Evolutionary conservation across 2,797 vertebrate species (phyloP).

Genomic region (Potorous gilbertii): DNA sequence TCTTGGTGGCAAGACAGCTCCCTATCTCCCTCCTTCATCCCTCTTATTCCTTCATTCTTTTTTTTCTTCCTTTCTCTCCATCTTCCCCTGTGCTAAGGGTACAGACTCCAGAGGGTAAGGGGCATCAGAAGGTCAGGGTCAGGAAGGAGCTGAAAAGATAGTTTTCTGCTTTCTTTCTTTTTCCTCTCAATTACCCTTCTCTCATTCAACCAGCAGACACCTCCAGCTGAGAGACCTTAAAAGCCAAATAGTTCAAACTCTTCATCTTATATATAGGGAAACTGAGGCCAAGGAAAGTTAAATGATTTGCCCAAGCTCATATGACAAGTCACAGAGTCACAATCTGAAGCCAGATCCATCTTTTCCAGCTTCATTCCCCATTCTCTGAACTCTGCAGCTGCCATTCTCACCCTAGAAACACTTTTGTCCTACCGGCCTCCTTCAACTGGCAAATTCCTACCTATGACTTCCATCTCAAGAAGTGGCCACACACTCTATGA

Average conservation of each 20-base stretch:
- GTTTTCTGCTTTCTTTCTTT: not conserved
- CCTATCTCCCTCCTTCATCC: not conserved
- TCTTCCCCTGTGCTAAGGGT: not conserved
- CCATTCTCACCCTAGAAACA: not conserved
- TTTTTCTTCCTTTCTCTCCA: not conserved
- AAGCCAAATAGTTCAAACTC: not conserved
- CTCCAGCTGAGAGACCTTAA: not conserved
- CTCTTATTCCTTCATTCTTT: not conserved
- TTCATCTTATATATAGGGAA: not conserved
- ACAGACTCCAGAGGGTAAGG: not conserved
- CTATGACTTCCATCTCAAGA: not conserved
- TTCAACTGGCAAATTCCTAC: not conserved
- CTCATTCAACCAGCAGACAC: not conserved
- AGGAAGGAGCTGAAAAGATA: not conserved
- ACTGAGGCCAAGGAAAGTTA: not conserved
- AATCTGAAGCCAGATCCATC: slow-evolving; percentile 5
- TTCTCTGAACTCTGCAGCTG: not conserved
- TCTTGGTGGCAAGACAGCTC: not conserved
- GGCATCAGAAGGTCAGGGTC: not conserved
- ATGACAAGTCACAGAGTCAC: not conserved
- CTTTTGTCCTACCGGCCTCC: not conserved
- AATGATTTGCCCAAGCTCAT: no score
- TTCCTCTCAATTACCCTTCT: not conserved
- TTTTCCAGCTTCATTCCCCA: no score
- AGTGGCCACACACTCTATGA: not conserved